A percentile compares a stretch with the other conserved stretches of the same genome.
Conservation (phyloP, 2,113 vertebrate genomes). For the Atherinomorus stipes region DNA sequence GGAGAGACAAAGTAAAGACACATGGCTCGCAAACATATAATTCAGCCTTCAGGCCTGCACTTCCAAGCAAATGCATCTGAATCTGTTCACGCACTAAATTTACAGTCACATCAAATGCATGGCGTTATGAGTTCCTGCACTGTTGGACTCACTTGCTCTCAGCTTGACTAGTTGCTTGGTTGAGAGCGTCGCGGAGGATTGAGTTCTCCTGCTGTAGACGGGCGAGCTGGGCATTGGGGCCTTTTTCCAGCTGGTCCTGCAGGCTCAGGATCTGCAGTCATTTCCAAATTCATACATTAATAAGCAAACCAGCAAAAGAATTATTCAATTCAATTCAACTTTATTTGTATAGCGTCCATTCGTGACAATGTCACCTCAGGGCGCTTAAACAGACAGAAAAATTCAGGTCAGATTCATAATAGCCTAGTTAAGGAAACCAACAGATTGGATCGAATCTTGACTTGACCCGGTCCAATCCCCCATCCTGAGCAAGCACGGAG, state of each 20-base stretch:
- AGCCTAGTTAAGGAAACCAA: too few species aligned
- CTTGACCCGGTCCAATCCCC: too few species aligned
- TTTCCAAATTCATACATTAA: not conserved
- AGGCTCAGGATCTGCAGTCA: constrained; percentile 85
- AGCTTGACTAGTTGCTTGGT: constrained; percentile 93
- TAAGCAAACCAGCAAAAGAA: too few species aligned
- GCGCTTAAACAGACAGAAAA: too few species aligned
- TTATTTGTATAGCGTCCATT: too few species aligned
- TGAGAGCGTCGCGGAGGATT: constrained; percentile 95
- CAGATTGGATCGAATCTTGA: too few species aligned
- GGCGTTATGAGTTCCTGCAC: not conserved
- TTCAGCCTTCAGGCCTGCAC: not conserved
- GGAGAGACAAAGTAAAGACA: constrained; percentile 4
- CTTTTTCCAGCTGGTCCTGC: constrained; percentile 95
- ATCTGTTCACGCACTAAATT: not conserved
- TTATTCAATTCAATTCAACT: too few species aligned
- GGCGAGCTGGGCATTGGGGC: constrained; percentile 90
- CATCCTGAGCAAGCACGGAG: too few species aligned
- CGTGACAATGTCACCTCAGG: too few species aligned
- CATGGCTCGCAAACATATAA: not conserved
- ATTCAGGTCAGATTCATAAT: too few species aligned
- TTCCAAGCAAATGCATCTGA: not conserved
- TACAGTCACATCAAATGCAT: not conserved
- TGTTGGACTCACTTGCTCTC: constrained; percentile 91
- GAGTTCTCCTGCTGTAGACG: constrained; percentile 95